These are phyloP conservation scores for Euleptes europaea DNA, from an alignment of 2,113 vertebrate species.

Conservation along the genomic window DNA sequence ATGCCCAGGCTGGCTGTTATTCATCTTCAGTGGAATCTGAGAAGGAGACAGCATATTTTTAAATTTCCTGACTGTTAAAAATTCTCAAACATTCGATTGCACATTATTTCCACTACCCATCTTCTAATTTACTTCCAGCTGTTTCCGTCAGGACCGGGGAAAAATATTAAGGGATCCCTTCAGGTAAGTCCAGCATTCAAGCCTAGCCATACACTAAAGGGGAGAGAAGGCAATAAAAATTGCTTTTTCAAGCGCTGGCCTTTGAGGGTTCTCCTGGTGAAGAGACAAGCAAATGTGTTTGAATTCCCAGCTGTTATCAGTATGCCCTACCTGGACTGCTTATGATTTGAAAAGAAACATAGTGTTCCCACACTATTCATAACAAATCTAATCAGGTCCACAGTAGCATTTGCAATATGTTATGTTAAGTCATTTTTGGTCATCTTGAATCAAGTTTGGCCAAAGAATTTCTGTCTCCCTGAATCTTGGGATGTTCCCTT, in stretches of 20 bases:
- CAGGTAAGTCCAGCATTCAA: not conserved
- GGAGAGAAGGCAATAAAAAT: not conserved
- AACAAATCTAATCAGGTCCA: not conserved
- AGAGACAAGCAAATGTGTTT: not conserved
- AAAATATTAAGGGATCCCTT: not conserved
- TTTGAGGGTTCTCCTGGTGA: not conserved
- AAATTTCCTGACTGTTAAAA: not conserved
- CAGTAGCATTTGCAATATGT: not conserved
- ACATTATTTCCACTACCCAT: not conserved
- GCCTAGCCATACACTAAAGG: not conserved
- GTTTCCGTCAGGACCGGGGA: not conserved
- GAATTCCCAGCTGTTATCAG: not conserved
- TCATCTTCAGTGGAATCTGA: conserved; percentile 9
- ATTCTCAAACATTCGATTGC: not conserved
- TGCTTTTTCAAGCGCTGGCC: not conserved
- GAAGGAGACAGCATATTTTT: not conserved
- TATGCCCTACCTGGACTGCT: not conserved
- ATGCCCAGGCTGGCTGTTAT: conserved; percentile 2
- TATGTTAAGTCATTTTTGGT: not conserved
- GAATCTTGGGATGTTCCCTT: not conserved
- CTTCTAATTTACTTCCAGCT: not conserved
- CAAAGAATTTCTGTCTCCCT: not conserved
- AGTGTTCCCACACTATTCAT: not conserved
- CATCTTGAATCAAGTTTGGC: not conserved
- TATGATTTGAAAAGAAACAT: not conserved